These are phyloP conservation scores for Gonioctena quinquepunctata DNA, from an alignment of 1,140 invertebrate genomes.

Conservation along the genomic window DNA sequence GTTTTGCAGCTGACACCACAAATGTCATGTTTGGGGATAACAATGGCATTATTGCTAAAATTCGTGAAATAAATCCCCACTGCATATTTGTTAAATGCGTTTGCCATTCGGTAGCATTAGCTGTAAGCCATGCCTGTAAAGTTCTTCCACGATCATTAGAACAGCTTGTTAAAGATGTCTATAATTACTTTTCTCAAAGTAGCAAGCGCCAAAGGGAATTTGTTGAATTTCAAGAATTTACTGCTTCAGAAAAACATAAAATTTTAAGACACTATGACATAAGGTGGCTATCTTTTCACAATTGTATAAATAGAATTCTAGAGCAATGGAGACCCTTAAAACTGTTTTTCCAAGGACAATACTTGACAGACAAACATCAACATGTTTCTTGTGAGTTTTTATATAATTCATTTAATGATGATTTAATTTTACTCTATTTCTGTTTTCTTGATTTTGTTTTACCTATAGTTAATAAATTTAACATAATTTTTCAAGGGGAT, in stretches of 20 bases:
- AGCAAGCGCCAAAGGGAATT: too few relatives aligned
- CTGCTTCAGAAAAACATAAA: too few relatives aligned
- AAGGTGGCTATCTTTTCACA: too few relatives aligned
- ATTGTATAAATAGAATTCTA: slow-evolving; percentile 14
- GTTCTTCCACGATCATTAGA: too few relatives aligned
- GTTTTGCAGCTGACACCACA: slow-evolving; percentile 41
- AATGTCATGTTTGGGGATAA: slow-evolving; percentile 40
- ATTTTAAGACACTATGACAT: too few relatives aligned
- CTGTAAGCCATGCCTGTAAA: too few relatives aligned
- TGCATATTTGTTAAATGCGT: slow-evolving; percentile 41
- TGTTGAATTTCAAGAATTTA: too few relatives aligned
- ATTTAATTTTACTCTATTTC: background rate
- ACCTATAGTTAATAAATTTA: slow-evolving; percentile 8
- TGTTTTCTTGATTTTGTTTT: background rate
- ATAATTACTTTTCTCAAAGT: too few relatives aligned
- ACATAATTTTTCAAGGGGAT: slow-evolving; percentile 2
- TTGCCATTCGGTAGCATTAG: slow-evolving; percentile 30
- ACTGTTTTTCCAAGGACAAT: slow-evolving; percentile 14
- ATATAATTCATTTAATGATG: background rate
- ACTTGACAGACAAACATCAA: slow-evolving; percentile 1
- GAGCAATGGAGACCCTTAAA: slow-evolving; percentile 14
- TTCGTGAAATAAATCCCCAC: slow-evolving; percentile 33
- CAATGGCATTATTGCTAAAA: slow-evolving; percentile 37
- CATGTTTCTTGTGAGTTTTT: slow-evolving; percentile 2
- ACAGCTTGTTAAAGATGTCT: too few relatives aligned